A percentile compares a stretch with the other conserved stretches of the same genome.
Conservation (phyloP, 2,113 vertebrate genomes). For the Propithecus coquereli region DNA sequence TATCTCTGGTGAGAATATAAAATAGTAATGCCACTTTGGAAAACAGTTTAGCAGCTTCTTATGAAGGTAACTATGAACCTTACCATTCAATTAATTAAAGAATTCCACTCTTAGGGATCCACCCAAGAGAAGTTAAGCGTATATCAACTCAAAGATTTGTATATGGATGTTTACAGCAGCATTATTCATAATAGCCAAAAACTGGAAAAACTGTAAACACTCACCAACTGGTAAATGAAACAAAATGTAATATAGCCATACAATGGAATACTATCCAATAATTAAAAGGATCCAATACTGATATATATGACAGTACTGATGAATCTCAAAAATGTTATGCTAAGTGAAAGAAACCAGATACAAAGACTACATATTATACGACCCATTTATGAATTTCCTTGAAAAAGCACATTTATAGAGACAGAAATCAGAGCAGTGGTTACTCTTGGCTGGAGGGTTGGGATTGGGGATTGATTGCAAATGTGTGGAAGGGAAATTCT, state of each 20-base stretch:
- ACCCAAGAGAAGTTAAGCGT: neutral
- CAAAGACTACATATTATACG: neutral
- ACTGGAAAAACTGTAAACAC: neutral
- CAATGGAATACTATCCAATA: neutral
- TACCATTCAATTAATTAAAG: neutral
- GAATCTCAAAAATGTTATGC: neutral
- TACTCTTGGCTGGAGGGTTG: neutral
- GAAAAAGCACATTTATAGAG: neutral
- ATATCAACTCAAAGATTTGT: neutral
- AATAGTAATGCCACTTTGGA: neutral
- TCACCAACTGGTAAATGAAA: neutral
- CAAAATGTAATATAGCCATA: neutral
- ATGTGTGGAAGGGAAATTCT: neutral
- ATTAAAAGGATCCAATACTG: neutral
- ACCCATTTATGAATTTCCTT: neutral
- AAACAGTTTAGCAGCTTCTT: neutral
- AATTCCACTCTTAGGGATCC: neutral
- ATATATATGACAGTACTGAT: neutral
- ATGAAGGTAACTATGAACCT: neutral
- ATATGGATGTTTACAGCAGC: neutral
- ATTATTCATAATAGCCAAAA: neutral
- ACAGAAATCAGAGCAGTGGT: neutral
- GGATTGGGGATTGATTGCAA: neutral
- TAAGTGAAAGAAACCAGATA: neutral
- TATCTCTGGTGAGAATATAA: neutral